These are phyloP conservation scores for Urocolius indicus DNA, from an alignment of 2,113 vertebrate genomes.

Conservation along the genomic window DNA sequence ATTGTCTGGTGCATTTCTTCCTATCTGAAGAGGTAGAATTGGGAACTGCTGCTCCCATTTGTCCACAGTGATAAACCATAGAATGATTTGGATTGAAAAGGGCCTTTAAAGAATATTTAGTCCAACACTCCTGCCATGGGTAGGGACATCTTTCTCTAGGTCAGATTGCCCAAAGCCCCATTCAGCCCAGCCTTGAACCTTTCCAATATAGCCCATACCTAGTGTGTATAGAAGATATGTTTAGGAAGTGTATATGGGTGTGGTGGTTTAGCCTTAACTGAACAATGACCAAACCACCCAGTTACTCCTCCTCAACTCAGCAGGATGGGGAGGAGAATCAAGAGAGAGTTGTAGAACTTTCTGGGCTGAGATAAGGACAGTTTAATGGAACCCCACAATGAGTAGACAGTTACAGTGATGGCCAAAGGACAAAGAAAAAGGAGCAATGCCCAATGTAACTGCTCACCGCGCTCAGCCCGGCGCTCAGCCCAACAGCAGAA, in stretches of 20 bases:
- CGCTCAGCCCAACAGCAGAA: no score
- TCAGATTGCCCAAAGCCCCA: background rate
- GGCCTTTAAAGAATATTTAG: background rate
- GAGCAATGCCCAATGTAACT: no score
- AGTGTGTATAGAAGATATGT: background rate
- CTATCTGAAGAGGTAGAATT: background rate
- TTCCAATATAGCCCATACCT: background rate
- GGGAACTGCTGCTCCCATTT: background rate
- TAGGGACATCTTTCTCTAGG: background rate
- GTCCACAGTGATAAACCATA: background rate
- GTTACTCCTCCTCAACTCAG: no score
- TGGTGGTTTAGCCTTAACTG: no score
- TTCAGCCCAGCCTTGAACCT: background rate
- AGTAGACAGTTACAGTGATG: no score
- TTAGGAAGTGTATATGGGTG: background rate
- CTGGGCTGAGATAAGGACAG: no score
- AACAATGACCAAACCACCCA: no score
- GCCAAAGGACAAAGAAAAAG: no score
- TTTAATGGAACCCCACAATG: no score
- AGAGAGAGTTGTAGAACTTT: no score
- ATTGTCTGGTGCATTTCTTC: background rate
- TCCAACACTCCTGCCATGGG: background rate
- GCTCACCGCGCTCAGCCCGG: no score
- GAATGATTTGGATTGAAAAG: background rate
- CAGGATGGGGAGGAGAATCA: no score